Conservation (phyloP, 2,797 vertebrate genomes). For the Brachymystax lenok region DNA sequence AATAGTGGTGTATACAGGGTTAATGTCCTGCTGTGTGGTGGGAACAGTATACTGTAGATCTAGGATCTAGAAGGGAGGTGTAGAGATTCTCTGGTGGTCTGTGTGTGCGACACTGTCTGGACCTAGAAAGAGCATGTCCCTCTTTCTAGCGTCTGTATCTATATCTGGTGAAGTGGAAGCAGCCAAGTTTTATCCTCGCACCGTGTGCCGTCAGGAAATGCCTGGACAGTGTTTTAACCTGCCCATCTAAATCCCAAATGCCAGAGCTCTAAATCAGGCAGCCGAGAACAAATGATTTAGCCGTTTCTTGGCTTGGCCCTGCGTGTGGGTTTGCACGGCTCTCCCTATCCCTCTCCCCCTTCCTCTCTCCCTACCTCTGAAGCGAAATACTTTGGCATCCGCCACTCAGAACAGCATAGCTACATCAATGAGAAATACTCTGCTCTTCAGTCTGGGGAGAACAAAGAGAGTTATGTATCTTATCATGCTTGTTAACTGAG, state of each 20-base stretch:
- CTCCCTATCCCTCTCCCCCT: conserved; percentile 12
- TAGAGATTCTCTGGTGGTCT: not conserved
- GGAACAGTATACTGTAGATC: not conserved
- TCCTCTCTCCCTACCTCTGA: conserved; percentile 23
- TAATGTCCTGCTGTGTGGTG: not conserved
- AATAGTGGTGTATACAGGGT: not conserved
- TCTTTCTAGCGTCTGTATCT: not conserved
- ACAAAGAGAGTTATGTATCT: conserved; percentile 50
- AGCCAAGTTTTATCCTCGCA: conserved; percentile 42
- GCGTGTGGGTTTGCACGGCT: conserved; percentile 51
- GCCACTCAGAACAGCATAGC: conserved; percentile 48
- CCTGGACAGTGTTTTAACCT: conserved; percentile 70
- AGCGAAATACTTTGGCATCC: conserved; percentile 51
- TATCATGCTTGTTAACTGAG: not conserved
- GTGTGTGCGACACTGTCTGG: conserved; percentile 4
- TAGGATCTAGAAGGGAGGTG: not conserved
- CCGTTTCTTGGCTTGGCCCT: conserved; percentile 47
- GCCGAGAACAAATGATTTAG: conserved; percentile 59
- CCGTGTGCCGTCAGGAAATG: conserved; percentile 60
- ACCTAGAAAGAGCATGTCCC: not conserved
- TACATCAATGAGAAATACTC: conserved; percentile 48
- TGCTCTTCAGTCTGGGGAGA: conserved; percentile 27
- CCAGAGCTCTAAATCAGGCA: conserved; percentile 63
- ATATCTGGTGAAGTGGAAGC: conserved; percentile 3
- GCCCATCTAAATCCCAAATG: conserved; percentile 64